Base-by-base conservation (phyloP, 2,797 vertebrate species). In the Numenius phaeopus region DNA sequence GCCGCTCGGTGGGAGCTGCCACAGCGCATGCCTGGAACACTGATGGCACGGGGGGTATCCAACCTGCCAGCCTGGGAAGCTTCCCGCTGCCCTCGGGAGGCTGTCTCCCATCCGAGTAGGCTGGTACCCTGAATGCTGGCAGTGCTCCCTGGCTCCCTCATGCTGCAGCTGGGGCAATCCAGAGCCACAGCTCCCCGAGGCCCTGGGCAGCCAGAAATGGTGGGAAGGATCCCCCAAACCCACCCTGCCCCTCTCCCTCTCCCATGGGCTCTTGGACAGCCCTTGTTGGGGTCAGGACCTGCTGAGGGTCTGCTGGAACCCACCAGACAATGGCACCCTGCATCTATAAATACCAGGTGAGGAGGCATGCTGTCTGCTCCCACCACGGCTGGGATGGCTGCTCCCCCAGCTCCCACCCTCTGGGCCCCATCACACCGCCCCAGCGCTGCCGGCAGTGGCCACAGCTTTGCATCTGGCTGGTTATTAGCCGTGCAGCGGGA, bases 291-390 rank as follows among this genome's bases (percentile, higher is more conserved):
- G 11, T 42, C 42, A 64, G 58, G 44, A 67, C 13, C 8, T 29
- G 30, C 40, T 0, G 0, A 18, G 14, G 39, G 42, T 64, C 66
- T 50, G 58, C 24, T 16, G 40, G 29, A 52, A 47, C 46, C 23
- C 91, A 79, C 67, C n/a, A 49, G 20, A 13, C 15, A 29, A 20
- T 0, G 0, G n/a, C 6, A 32, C 27, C 30, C 89, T 17, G 19
- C 37, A 49, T n/a, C 75, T 11, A 8, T 0, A 27, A 24, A 40
- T 52, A 52, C 27, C 2, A 0, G 14, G 0, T 30, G 27, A 64
- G n/a, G 57, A 75, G 71, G 18, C 24, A 7, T 58, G 4, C 62
- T 83, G 29, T 23, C 61, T 34, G 46, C 37, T 49, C 61, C 70
- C 37, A 47, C 40, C 2, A 2, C 3, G 6, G 52, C 58, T 30